phyloP scores from a whole-genome alignment of 2,113 vertebrate genomes.

The Canis aureus region DNA sequence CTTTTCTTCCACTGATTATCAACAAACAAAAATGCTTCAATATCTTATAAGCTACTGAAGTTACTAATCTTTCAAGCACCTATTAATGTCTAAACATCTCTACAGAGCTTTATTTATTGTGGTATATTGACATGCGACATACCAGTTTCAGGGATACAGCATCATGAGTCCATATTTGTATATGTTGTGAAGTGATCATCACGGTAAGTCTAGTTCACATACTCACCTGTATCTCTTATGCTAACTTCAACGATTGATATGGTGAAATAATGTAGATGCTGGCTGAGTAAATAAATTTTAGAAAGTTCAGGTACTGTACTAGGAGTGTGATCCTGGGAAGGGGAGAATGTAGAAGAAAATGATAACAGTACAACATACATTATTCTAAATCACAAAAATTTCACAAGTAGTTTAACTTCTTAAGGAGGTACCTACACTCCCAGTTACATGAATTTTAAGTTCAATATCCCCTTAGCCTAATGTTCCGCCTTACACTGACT shows the following conservation, averaged over 20 bases:
- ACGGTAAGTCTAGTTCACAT: too few species aligned
- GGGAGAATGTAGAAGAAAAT: background rate
- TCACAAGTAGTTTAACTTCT: background rate
- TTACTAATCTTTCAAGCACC: background rate
- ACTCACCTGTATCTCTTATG: background rate
- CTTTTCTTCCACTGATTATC: background rate
- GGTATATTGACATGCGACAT: background rate
- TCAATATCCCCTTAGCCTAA: background rate
- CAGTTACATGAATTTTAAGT: background rate
- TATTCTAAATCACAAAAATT: background rate
- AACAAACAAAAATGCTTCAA: background rate
- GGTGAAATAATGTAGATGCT: background rate
- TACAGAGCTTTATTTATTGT: background rate
- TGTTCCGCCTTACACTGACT: background rate
- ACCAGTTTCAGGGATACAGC: background rate
- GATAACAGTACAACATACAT: background rate
- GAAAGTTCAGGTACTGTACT: background rate
- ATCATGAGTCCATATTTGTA: background rate
- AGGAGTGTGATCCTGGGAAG: background rate
- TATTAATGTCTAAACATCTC: background rate
- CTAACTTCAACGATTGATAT: background rate
- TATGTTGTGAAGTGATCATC: background rate
- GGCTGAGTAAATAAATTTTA: background rate
- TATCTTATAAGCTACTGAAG: background rate
- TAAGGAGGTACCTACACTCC: background rate